Base-by-base conservation (phyloP, 2,888 invertebrate genomes). In the Lasioglossum villosulum region DNA sequence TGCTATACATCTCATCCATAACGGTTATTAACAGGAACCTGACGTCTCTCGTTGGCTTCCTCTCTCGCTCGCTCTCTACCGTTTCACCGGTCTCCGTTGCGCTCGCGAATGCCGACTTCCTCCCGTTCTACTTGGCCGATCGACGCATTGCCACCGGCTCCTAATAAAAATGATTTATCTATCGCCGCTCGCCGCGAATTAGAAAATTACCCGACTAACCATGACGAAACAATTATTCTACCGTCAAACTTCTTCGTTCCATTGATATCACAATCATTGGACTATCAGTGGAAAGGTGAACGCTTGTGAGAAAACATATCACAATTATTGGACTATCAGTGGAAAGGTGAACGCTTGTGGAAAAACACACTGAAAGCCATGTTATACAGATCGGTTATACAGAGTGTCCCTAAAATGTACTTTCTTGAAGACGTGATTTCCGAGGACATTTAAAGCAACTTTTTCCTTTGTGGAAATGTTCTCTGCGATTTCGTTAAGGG, bases 1-100 rank as follows among this genome's bases (percentile, higher is more conserved):
- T 85, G 89, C 92, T 91, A 92, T 92, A 92, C 89, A 92, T 92
- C 91, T 90, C 90, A 91, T 92, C 93, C 91, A 94, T 92, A 93
- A 94, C 92, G 92, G 93, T 93, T 93, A 94, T 94, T 94, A 94
- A 93, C 92, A 91, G 94, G 90, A 91, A 91, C 88, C 92, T 91
- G 90, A 93, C 93, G 92, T 93, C 92, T 92, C 88, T 89, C 81
- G 80, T 71, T 81, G 77, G 52, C 83, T 75, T 78, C 70, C 72
- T 72, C 78, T 68, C 80, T 75, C 75, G n/a, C 45, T 23, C 42
- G n/a, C 48, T 68, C 77, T n/a, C 16, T 6, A 8, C 68, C 52
- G 63, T 39, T 48, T 30, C 56, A 56, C 34, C 78, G 45, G 12
- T 84, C 80, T 70, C 37, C 23, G 72, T 68, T 27, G 16, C 48